Percentiles rank a stretch among this genome's conserved stretches.
phyloP scores from a whole-genome alignment of 2,797 vertebrate genomes.

The Xerus rutilus region DNA sequence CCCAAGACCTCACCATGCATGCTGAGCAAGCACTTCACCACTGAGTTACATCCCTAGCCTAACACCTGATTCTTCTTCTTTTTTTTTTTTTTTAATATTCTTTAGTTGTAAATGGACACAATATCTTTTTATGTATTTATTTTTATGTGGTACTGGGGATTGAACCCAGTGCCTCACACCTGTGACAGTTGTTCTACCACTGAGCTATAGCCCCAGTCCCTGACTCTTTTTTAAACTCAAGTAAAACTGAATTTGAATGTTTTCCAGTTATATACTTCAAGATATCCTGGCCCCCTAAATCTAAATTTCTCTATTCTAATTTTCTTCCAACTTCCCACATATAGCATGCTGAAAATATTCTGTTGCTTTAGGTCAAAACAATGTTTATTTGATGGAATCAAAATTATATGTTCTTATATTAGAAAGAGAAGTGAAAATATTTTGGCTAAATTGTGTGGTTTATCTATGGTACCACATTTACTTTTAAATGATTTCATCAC shows the following conservation, averaged over 20 bases:
- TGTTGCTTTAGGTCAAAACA: constrained; percentile 60
- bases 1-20: too few relatives aligned
- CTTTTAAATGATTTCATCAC: constrained; percentile 69
- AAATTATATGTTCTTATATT: constrained; percentile 41
- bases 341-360: background rate
- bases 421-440: constrained; percentile 62
- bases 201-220: too few relatives aligned
- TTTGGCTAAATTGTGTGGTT: constrained; percentile 52
- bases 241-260: constrained; percentile 26
- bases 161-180: too few relatives aligned
- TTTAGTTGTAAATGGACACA: too few relatives aligned
- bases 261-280: background rate
- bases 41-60: too few relatives aligned
- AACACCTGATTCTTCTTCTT: background rate
- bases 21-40: too few relatives aligned
- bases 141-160: too few relatives aligned
- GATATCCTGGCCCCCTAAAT: background rate
- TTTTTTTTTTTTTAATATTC: too few relatives aligned
- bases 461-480: constrained; percentile 55
- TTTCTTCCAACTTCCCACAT: background rate
- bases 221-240: background rate
- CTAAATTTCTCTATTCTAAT: constrained; percentile 34
- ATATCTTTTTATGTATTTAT: too few relatives aligned
- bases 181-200: too few relatives aligned
- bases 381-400: constrained; percentile 44